Conservation (phyloP, 2,888 invertebrate species). For the Cyclophora albipunctata region DNA sequence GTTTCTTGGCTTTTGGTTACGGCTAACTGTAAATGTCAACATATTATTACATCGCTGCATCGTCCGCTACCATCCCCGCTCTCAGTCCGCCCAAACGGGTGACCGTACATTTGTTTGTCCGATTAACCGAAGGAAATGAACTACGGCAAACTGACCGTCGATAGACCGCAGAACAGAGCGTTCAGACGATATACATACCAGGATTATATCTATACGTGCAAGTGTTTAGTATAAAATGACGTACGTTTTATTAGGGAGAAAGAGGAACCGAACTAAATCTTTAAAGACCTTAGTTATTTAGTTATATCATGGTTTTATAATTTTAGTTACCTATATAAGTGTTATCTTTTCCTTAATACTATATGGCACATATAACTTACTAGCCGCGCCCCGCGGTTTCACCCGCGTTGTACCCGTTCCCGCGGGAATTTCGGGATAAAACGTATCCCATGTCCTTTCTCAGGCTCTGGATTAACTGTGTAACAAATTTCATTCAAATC, state of each 20-base stretch:
- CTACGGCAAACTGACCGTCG: constrained; percentile 42
- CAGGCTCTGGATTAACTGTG: no score
- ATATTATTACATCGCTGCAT: background rate
- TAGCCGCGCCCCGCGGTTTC: no score
- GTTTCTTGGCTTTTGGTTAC: no score
- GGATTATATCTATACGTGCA: background rate
- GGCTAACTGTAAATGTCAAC: background rate
- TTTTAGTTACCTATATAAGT: no score
- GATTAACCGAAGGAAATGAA: constrained; percentile 61
- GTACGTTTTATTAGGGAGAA: background rate
- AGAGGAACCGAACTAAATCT: background rate
- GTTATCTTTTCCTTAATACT: background rate
- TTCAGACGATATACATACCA: constrained; percentile 4
- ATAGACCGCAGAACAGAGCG: constrained; percentile 17
- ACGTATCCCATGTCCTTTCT: no score
- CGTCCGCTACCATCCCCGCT: constrained; percentile 20
- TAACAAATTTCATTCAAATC: no score
- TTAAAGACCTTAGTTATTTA: background rate
- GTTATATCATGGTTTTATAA: no score
- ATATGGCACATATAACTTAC: background rate
- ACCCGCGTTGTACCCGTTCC: no score
- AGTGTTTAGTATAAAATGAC: background rate
- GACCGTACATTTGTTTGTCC: constrained; percentile 51
- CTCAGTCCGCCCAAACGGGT: constrained; percentile 21
- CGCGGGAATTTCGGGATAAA: no score